Percentiles rank a stretch among this genome's conserved stretches.
Conservation (phyloP, 2,113 vertebrate genomes). For the Nanorana parkeri region DNA sequence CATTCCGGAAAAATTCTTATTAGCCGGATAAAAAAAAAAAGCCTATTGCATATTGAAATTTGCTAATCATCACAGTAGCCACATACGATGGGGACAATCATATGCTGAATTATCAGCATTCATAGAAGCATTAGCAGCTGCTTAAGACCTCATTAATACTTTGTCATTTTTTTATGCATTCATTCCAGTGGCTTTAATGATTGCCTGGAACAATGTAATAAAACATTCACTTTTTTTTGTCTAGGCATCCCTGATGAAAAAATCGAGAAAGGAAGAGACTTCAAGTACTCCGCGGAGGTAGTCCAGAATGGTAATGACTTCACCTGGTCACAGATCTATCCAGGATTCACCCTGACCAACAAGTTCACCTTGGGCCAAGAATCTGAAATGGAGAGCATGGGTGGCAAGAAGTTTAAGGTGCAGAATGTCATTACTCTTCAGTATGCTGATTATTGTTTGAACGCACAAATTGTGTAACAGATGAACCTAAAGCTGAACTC, state of each 20-base stretch:
- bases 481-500: background rate
- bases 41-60: no score
- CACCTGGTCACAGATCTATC: conserved; percentile 84
- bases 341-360: conserved; percentile 80
- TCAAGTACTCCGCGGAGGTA: conserved; percentile 87
- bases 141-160: no score
- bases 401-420: conserved; percentile 94
- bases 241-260: conserved; percentile 82
- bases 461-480: background rate
- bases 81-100: no score
- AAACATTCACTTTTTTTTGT: background rate
- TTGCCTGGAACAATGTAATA: background rate
- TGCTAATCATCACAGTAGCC: no score
- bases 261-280: conserved; percentile 77
- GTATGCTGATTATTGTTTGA: no score
- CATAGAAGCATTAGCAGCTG: background rate
- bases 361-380: conserved; percentile 84
- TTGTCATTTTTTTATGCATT: background rate
- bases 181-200: background rate
- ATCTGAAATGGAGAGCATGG: conserved; percentile 86
- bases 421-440: no score
- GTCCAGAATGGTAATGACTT: conserved; percentile 84
- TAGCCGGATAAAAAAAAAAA: no score
- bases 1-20: no score
- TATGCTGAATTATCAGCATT: no score